Evolutionary conservation across 1,140 invertebrate genomes (phyloP).

Genomic region (Achroia grisella): DNA sequence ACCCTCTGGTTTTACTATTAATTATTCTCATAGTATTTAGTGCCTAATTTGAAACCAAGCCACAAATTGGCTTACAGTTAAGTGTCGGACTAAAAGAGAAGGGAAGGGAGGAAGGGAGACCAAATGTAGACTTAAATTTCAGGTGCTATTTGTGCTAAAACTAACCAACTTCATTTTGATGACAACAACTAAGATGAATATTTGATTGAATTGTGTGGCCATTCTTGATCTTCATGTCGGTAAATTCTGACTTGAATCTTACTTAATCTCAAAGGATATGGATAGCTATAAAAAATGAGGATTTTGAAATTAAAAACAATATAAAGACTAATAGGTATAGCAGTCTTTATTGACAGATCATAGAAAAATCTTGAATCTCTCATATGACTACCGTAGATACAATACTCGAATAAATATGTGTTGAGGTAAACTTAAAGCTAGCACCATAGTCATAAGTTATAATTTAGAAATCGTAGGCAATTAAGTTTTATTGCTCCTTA

Average conservation of each 20-base stretch:
- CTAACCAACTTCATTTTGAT: no score
- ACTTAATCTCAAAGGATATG: neutral
- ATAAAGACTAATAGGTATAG: slow-evolving; percentile 21
- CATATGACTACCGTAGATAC: slow-evolving; percentile 15
- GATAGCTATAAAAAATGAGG: neutral
- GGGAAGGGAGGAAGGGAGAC: no score
- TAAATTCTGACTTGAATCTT: neutral
- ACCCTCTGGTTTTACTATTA: neutral
- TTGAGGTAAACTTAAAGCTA: slow-evolving; percentile 52
- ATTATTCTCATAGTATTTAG: no score
- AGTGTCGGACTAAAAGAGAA: no score
- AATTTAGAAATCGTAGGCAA: slow-evolving; percentile 8
- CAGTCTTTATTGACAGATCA: slow-evolving; percentile 54
- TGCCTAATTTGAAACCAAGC: no score
- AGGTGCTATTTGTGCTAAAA: no score
- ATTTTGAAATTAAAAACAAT: slow-evolving; percentile 1
- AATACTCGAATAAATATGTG: slow-evolving; percentile 51
- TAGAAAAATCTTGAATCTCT: slow-evolving; percentile 25
- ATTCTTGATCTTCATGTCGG: no score
- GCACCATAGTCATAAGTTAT: slow-evolving; percentile 5
- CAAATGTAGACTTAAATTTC: no score
- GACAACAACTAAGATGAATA: no score
- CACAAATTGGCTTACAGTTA: no score
- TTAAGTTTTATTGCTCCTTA: slow-evolving; percentile 1
- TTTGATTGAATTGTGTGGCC: no score